phyloP scores from a whole-genome alignment of 2,888 invertebrate species.

The Xanthia icteritia region DNA sequence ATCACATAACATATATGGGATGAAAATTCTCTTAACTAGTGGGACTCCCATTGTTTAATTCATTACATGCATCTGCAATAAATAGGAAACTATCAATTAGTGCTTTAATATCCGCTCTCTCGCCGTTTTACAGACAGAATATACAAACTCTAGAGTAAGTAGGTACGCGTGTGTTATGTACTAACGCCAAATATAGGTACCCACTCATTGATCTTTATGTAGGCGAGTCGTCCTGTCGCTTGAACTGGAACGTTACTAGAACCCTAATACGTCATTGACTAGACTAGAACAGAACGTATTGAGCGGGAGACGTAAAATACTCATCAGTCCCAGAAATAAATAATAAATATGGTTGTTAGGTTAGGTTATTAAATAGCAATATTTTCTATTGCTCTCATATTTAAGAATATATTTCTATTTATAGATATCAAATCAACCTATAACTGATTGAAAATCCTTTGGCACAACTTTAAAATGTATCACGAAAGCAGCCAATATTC shows the following conservation, averaged over 20 bases:
- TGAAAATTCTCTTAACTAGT: background rate
- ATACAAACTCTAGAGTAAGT: background rate
- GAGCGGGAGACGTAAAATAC: constrained; percentile 50
- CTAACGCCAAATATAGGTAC: constrained; percentile 11
- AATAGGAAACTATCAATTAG: constrained; percentile 48
- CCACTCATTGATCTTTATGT: too few relatives aligned
- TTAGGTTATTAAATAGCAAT: background rate
- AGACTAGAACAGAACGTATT: constrained; percentile 35
- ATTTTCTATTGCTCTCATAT: background rate
- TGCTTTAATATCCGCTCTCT: constrained; percentile 26
- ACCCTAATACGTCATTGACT: constrained; percentile 14
- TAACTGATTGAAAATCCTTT: too few relatives aligned
- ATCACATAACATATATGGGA: background rate
- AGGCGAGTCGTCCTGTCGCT: constrained; percentile 25
- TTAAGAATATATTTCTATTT: constrained; percentile 4
- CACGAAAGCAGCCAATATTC: too few relatives aligned
- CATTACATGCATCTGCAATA: constrained; percentile 23
- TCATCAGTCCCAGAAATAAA: constrained; percentile 38
- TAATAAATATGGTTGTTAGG: constrained; percentile 39
- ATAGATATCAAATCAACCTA: background rate
- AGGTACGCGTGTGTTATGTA: constrained; percentile 7
- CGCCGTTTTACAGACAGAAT: constrained; percentile 16
- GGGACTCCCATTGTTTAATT: background rate
- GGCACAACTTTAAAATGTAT: too few relatives aligned
- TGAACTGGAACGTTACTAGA: constrained; percentile 29